Conservation (phyloP, 2,113 vertebrate genomes). For the Epinephelus cyanopodus region DNA sequence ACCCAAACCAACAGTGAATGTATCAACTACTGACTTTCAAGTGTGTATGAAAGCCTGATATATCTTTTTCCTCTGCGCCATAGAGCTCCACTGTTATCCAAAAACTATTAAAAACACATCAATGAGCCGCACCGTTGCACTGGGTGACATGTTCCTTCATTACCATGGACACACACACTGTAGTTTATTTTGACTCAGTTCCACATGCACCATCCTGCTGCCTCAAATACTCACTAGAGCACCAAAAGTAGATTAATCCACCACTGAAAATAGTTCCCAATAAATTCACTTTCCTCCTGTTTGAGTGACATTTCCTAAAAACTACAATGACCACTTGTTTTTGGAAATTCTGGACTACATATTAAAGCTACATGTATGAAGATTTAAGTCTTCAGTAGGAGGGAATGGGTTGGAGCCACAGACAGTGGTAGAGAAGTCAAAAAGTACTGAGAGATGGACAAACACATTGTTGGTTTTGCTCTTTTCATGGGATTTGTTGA, state of each 20-base stretch:
- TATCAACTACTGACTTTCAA: too few relatives aligned
- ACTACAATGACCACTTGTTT: background rate
- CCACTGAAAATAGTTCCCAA: constrained; percentile 17
- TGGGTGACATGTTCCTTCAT: background rate
- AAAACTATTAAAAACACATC: background rate
- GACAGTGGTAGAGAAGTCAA: background rate
- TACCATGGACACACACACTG: background rate
- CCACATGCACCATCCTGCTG: background rate
- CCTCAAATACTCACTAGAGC: background rate
- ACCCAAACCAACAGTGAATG: too few relatives aligned
- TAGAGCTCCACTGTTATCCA: too few relatives aligned
- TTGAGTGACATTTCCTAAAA: background rate
- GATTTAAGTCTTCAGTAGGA: background rate
- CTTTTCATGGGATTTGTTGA: background rate
- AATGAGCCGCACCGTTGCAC: background rate
- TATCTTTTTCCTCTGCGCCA: background rate
- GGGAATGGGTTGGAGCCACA: background rate
- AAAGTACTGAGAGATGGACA: background rate
- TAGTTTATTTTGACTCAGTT: background rate
- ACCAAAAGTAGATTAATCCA: background rate
- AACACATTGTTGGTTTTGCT: background rate
- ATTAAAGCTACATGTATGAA: background rate
- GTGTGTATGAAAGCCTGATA: too few relatives aligned
- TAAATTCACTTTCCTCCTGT: background rate
- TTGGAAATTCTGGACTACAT: background rate